Percentiles rank a stretch among this genome's conserved stretches.
Evolutionary conservation across 2,797 vertebrate genomes (phyloP).

Genomic region (Sebastes jordani): DNA sequence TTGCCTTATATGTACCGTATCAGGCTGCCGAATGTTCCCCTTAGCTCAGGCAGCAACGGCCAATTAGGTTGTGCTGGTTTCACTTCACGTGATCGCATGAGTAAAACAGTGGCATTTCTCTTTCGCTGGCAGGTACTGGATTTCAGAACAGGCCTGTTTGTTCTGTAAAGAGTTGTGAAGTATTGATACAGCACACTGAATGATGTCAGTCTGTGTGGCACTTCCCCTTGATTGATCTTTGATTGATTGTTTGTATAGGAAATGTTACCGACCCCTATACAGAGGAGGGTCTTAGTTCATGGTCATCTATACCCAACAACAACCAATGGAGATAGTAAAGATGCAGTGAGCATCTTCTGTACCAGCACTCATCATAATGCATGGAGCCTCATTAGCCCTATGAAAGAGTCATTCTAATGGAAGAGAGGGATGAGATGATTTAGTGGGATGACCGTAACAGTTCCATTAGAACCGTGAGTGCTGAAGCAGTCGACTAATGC

Average conservation of each 20-base stretch:
- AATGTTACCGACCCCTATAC: not conserved
- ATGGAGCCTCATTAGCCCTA: not conserved
- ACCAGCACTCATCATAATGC: not conserved
- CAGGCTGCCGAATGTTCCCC: not conserved
- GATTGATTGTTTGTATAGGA: not conserved
- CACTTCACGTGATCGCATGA: not conserved
- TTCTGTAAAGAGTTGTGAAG: not conserved
- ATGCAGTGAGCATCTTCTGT: not conserved
- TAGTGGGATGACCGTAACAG: not conserved
- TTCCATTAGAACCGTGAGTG: not conserved
- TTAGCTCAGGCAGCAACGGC: not conserved
- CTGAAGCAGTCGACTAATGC: not conserved
- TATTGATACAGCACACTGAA: not conserved
- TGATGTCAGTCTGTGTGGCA: not conserved
- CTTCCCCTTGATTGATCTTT: not conserved
- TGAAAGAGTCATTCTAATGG: not conserved
- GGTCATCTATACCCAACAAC: not conserved
- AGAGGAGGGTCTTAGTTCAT: not conserved
- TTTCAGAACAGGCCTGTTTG: not conserved
- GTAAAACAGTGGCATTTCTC: not conserved
- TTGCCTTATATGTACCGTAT: constrained; percentile 54
- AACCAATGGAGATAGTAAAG: not conserved
- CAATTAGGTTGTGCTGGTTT: constrained; percentile 15
- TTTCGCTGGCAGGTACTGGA: not conserved
- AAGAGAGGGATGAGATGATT: not conserved